A percentile compares a stretch with the other conserved stretches of the same genome.
phyloP scores from a whole-genome alignment of 2,888 invertebrate genomes.

The Erebia aethiops region DNA sequence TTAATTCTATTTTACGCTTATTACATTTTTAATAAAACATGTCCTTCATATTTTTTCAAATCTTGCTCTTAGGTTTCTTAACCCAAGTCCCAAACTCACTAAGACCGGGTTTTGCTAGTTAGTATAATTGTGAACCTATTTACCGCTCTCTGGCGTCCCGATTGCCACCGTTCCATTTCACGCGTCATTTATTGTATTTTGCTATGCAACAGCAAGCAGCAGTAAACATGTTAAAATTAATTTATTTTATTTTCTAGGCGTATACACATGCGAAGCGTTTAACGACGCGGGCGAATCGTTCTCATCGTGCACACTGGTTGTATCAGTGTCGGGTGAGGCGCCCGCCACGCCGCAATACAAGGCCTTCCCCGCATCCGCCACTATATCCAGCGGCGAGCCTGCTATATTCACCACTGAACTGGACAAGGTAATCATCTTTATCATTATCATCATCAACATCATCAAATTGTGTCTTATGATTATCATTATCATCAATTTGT shows the following conservation, averaged over 20 bases:
- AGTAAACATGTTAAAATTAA: not conserved
- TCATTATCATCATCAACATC: not conserved
- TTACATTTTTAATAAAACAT: too few species aligned
- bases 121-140: too few species aligned
- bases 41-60: too few species aligned
- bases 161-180: too few species aligned
- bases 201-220: too few species aligned
- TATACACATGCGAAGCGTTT: slow-evolving; percentile 98
- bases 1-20: too few species aligned
- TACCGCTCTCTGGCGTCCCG: too few species aligned
- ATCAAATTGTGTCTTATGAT: not conserved
- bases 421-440: slow-evolving; percentile 80
- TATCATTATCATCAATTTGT: too few species aligned
- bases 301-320: slow-evolving; percentile 94
- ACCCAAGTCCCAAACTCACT: too few species aligned
- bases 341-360: slow-evolving; percentile 92
- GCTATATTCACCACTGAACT: slow-evolving; percentile 91
- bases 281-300: slow-evolving; percentile 97
- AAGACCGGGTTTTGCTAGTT: too few species aligned
- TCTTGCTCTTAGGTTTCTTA: too few species aligned
- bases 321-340: slow-evolving; percentile 93
- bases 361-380: slow-evolving; percentile 94
- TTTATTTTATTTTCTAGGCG: slow-evolving; percentile 83
- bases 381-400: slow-evolving; percentile 90
- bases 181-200: too few species aligned